Conservation (phyloP, 1,140 invertebrate genomes). For the Drosophila nikananu region DNA sequence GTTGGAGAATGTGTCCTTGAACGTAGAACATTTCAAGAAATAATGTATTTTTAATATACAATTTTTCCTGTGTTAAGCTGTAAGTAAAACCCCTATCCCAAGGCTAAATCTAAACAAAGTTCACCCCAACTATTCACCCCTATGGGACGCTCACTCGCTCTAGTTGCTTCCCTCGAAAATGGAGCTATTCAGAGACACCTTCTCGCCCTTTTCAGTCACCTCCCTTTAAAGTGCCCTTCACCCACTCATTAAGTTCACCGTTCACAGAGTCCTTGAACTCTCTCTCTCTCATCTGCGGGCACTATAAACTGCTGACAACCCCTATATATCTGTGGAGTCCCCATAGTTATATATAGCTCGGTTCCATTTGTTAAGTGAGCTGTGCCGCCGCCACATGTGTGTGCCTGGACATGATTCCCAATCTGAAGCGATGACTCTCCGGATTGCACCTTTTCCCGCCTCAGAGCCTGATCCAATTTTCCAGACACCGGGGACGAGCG, state of each 20-base stretch:
- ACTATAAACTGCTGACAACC: slow-evolving; percentile 37
- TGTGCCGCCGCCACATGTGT: slow-evolving; percentile 65
- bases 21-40: not conserved
- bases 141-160: not conserved
- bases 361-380: slow-evolving; percentile 74
- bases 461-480: slow-evolving; percentile 76
- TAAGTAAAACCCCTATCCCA: not conserved
- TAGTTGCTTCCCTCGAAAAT: slow-evolving; percentile 7
- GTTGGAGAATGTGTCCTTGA: not conserved
- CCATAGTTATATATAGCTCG: slow-evolving; percentile 29
- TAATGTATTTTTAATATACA: not conserved
- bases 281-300: slow-evolving; percentile 21
- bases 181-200: slow-evolving; percentile 28
- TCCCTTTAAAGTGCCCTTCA: not conserved
- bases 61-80: not conserved
- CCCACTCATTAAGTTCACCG: slow-evolving; percentile 27
- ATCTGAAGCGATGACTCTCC: slow-evolving; percentile 69
- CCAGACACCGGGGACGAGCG: slow-evolving; percentile 55
- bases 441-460: slow-evolving; percentile 46
- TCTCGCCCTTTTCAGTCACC: slow-evolving; percentile 11
- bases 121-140: slow-evolving; percentile 6
- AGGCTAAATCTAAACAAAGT: not conserved
- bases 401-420: slow-evolving; percentile 49
- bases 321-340: slow-evolving; percentile 28
- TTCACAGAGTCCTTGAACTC: slow-evolving; percentile 68